Base-by-base conservation (phyloP, 1,140 invertebrate genomes). In the Papilio polytes region DNA sequence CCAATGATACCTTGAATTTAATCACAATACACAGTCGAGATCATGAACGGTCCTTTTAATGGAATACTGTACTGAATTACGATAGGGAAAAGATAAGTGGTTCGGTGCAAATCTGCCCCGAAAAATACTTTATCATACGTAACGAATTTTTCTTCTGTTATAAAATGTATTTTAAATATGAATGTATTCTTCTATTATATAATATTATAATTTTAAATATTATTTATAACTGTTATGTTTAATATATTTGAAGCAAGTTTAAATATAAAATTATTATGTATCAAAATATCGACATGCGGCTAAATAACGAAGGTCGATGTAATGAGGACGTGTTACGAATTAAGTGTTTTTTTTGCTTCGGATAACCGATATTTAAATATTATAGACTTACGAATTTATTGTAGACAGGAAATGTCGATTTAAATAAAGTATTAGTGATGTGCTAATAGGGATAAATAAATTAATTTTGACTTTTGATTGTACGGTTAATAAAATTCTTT, bases 1-100 rank as follows among this genome's bases (percentile, higher is more conserved):
- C 4, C 13, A 70, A 13, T 66, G 26, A 66, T 31, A 66, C 63
- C 63, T 70, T 70, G 63, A 70, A 70, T 31, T 70, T 70, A 70
- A 70, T 70, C 63, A 70, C 6, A 66, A 26, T 66, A 22, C 3
- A 31, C 12, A 66, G 22, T 13, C 59, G 59, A 13, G 63, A 26
- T 31, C 26, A 66, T 4, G n/a, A n/a, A 15, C n/a, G 18, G 63
- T 36, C 7, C 15, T 7, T n/a, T 56, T 22, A 9, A 22, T 15
- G 46, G 0, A 41, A 13, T 48, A 15, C 46, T 13, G 46, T 48
- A 13, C 12, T 48, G 46, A 48, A 48, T 48, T 10, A 48, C 12
- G 46, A 1, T 48, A 48, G 46, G 46, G 10, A 48, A 48, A 48
- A 48, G 12, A 8, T 41, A 41, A 41, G 7, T 41, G 6, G 36